These are phyloP conservation scores for Galaxias olidus DNA, from an alignment of 2,797 vertebrate genomes.

Conservation along the genomic window DNA sequence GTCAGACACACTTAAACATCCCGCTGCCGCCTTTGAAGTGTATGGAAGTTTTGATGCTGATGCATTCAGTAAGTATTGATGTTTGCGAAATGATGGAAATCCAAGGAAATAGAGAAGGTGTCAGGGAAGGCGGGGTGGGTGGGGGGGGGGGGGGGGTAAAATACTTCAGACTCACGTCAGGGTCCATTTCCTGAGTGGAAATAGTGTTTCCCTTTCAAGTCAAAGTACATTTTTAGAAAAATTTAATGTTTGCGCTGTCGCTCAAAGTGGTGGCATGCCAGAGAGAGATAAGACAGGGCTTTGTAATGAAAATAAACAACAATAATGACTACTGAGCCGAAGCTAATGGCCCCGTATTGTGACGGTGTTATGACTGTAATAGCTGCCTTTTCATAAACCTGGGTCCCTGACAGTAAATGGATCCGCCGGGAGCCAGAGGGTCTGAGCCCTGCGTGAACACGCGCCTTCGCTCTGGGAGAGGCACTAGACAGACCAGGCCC, in stretches of 20 bases:
- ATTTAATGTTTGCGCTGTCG: background rate
- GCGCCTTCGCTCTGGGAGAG: background rate
- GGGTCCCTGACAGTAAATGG: conserved; percentile 52
- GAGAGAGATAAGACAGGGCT: too few relatives aligned
- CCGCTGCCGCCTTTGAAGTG: conserved; percentile 33
- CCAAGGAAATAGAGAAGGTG: too few relatives aligned
- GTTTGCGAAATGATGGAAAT: conserved; percentile 25
- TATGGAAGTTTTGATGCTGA: conserved; percentile 41
- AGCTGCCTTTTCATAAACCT: conserved; percentile 51
- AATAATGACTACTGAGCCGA: too few relatives aligned
- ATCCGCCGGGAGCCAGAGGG: conserved; percentile 60
- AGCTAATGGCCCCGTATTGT: conserved; percentile 10
- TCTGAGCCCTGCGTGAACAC: conserved; percentile 42
- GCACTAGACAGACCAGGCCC: too few relatives aligned
- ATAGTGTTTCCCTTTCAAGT: conserved; percentile 32
- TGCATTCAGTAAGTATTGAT: conserved; percentile 19
- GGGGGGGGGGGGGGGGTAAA: background rate
- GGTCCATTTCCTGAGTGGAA: conserved; percentile 23
- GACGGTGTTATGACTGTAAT: conserved; percentile 58
- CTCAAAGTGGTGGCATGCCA: background rate
- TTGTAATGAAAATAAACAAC: too few relatives aligned
- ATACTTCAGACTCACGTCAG: conserved; percentile 31
- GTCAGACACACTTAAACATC: conserved; percentile 16
- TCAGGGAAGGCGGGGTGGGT: too few relatives aligned
- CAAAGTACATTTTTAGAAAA: conserved; percentile 17